These are phyloP conservation scores for Molorchus minor DNA, from an alignment of 2,888 invertebrate genomes.

Conservation along the genomic window DNA sequence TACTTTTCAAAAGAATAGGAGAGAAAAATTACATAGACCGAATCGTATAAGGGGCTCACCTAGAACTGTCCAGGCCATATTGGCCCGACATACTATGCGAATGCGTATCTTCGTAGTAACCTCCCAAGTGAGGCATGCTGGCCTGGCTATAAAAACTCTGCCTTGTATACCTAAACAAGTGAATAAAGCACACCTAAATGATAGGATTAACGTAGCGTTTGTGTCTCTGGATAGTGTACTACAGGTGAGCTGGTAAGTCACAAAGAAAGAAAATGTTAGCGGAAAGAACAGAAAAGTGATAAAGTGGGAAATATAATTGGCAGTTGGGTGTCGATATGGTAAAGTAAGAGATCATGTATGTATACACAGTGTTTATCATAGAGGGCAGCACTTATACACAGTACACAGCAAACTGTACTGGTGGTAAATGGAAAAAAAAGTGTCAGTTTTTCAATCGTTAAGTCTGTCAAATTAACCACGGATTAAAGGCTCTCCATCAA, in stretches of 20 bases:
- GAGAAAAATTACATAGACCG: conserved; percentile 17
- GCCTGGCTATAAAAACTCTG: conserved; percentile 63
- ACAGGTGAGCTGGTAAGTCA: conserved; percentile 10
- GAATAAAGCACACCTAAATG: conserved; percentile 44
- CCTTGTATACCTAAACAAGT: conserved; percentile 61
- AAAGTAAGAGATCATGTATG: background rate
- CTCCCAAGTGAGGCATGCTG: conserved; percentile 55
- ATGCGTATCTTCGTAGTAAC: conserved; percentile 63
- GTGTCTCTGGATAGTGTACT: conserved; percentile 18
- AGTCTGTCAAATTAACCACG: too few species aligned
- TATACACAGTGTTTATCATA: background rate
- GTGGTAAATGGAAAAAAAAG: background rate
- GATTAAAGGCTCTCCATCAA: too few species aligned
- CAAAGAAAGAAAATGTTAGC: conserved; percentile 19
- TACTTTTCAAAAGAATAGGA: too few species aligned
- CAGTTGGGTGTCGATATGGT: background rate
- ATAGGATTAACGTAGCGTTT: conserved; percentile 23
- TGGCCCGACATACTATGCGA: conserved; percentile 58
- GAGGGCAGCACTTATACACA: background rate
- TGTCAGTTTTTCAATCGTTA: too few species aligned
- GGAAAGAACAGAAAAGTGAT: background rate
- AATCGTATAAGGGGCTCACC: conserved; percentile 55
- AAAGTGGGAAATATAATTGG: too few species aligned
- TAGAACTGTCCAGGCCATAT: conserved; percentile 61
- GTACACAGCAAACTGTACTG: conserved; percentile 7